Evolutionary conservation across 2,888 invertebrate genomes (phyloP).

Genomic region (Rhingia campestris): DNA sequence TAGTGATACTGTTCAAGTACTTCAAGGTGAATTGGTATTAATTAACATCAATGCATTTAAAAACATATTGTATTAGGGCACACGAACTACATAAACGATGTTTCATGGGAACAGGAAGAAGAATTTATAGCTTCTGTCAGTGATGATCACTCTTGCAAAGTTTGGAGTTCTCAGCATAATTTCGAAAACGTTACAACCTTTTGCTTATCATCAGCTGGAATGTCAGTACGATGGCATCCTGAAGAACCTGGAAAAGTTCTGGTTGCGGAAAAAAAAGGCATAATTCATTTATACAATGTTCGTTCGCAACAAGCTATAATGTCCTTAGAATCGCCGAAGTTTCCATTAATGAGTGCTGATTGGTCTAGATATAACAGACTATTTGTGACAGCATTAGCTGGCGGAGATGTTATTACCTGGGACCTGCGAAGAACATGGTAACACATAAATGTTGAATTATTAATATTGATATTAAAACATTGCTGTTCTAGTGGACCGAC

Average conservation of each 20-base stretch:
- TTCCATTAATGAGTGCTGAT: conserved; percentile 87
- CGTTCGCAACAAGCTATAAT: conserved; percentile 86
- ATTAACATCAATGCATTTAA: background rate
- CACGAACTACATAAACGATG: conserved; percentile 87
- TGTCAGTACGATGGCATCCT: conserved; percentile 87
- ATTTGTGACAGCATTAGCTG: conserved; percentile 86
- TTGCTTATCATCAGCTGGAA: conserved; percentile 87
- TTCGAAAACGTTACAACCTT: conserved; percentile 85
- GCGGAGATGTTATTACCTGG: conserved; percentile 87
- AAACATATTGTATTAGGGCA: conserved; percentile 83
- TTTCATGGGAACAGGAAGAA: conserved; percentile 88
- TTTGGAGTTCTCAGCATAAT: conserved; percentile 85
- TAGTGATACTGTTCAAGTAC: conserved; percentile 80
- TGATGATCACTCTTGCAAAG: conserved; percentile 89
- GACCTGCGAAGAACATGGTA: conserved; percentile 87
- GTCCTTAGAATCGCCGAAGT: conserved; percentile 86
- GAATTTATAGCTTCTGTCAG: conserved; percentile 88
- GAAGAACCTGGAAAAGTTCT: conserved; percentile 88
- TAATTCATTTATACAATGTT: conserved; percentile 89
- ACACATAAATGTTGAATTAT: conserved; percentile 45
- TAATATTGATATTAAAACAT: no score
- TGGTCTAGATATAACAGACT: conserved; percentile 87
- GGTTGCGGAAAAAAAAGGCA: conserved; percentile 90
- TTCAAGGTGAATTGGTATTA: conserved; percentile 81
- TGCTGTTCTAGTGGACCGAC: conserved; percentile 84